Conservation (phyloP, 2,888 invertebrate species). For the Plagodis pulveraria region DNA sequence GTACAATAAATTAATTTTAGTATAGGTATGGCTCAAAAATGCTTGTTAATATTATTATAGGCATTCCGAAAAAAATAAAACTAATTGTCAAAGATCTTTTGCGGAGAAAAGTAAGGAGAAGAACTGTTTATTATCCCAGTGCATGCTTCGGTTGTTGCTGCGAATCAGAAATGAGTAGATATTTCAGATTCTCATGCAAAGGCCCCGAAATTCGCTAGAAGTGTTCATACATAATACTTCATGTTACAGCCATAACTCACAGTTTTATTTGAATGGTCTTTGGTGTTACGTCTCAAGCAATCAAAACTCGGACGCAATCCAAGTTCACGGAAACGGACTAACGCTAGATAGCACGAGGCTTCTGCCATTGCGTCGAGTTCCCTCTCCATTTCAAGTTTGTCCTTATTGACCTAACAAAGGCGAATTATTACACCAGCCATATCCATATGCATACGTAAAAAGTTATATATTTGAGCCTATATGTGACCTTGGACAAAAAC, state of each 20-base stretch:
- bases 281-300: slow-evolving; percentile 9
- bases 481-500: background rate
- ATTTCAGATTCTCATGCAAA: too few species aligned
- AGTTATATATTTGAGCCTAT: too few species aligned
- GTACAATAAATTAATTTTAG: too few species aligned
- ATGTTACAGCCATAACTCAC: slow-evolving; percentile 9
- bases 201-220: too few species aligned
- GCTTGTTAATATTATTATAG: too few species aligned
- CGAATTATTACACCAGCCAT: background rate
- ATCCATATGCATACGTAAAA: background rate
- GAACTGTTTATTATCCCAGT: too few species aligned
- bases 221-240: background rate
- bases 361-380: slow-evolving; percentile 3
- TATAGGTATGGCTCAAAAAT: too few species aligned
- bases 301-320: slow-evolving; percentile 19
- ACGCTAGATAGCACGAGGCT: slow-evolving; percentile 13
- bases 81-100: too few species aligned
- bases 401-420: slow-evolving; percentile 10
- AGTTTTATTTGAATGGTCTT: slow-evolving; percentile 9
- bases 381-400: slow-evolving; percentile 8
- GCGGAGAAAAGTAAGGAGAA: too few species aligned
- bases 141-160: too few species aligned
- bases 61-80: too few species aligned
- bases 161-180: too few species aligned
- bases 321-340: slow-evolving; percentile 15